Evolutionary conservation across 2,113 vertebrate species (phyloP), one percentile per base, ranked within the genome.

Genomic region (Mohoua ochrocephala): DNA sequence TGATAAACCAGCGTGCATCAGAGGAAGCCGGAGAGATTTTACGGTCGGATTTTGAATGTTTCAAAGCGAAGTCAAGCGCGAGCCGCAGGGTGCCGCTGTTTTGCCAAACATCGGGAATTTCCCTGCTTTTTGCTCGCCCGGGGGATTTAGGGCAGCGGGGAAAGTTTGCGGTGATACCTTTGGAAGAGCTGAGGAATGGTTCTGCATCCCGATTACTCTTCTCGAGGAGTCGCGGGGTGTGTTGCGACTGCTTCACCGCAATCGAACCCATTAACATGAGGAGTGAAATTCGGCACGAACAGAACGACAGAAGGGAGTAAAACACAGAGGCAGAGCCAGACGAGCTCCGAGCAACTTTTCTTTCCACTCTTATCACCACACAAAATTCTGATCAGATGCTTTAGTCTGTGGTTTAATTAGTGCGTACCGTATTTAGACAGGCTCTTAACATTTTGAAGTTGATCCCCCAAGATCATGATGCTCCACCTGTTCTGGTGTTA

Each of bases 21-120:
- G 21, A 35, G 4, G 31, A n/a, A 37, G 7, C 37, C 1, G 5
- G 26, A n/a, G 27, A 19, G 15, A 15, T 50, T 89, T 44, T 47
- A 45, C 2, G 7, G 21, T 3, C 10, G 6, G 37, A 37, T 56
- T 83, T 54, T 14, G 33, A 42, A 20, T 7, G 21, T 52, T 64
- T 50, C 54, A 26, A 20, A 47, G n/a, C 30, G 22, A 50, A 70
- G 26, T 41, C 44, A 37, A 64, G 21, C n/a, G 11, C 0, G 28
- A 61, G n/a, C 85, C 94, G 95, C 91, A 68, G 22, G 85, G 78
- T 95, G 94, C 78, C 81, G 61, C 94, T 95, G 15, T 89, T 88
- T 31, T 23, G 41, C 47, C 35, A 78, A 37, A 30, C 13, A 77
- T n/a, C 0, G 3, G 63, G 6, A 9, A 15, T 53, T n/a, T 35